Conservation (phyloP, 1,140 invertebrate species). For the Trichonephila inaurata region DNA sequence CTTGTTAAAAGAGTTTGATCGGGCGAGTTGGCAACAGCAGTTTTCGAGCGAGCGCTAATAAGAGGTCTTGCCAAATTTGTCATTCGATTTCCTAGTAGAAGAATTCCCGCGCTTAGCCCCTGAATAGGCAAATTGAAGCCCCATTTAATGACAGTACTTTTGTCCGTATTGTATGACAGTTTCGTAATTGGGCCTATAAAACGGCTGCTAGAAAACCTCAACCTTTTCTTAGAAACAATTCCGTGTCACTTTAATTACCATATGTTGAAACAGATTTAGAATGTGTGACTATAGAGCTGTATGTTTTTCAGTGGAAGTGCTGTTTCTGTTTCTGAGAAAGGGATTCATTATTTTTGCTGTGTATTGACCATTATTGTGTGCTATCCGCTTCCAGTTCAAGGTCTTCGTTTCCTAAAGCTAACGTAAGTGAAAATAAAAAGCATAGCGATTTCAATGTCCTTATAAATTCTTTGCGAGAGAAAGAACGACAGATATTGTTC, state of each 20-base stretch:
- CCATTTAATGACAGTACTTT: slow-evolving; percentile 55
- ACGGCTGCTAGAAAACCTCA: background rate
- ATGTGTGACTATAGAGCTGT: background rate
- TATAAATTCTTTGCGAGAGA: background rate
- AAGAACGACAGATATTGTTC: background rate
- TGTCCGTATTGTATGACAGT: slow-evolving; percentile 43
- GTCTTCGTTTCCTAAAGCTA: background rate
- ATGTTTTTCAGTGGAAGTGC: background rate
- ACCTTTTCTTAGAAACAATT: slow-evolving; percentile 24
- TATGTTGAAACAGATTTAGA: background rate
- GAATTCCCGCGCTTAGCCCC: background rate
- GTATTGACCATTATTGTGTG: background rate
- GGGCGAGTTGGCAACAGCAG: slow-evolving; percentile 68
- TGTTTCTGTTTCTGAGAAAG: background rate
- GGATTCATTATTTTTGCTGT: background rate
- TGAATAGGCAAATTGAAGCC: slow-evolving; percentile 69
- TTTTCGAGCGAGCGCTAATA: slow-evolving; percentile 56
- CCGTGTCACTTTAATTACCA: slow-evolving; percentile 33
- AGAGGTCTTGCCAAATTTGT: slow-evolving; percentile 68
- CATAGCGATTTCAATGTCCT: no score
- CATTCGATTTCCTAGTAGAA: slow-evolving; percentile 67
- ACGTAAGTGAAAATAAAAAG: no score
- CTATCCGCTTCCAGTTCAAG: background rate
- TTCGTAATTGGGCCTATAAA: slow-evolving; percentile 58
- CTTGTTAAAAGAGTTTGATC: slow-evolving; percentile 74